Conservation (phyloP, 2,113 vertebrate genomes). For the Gambusia holbrooki region DNA sequence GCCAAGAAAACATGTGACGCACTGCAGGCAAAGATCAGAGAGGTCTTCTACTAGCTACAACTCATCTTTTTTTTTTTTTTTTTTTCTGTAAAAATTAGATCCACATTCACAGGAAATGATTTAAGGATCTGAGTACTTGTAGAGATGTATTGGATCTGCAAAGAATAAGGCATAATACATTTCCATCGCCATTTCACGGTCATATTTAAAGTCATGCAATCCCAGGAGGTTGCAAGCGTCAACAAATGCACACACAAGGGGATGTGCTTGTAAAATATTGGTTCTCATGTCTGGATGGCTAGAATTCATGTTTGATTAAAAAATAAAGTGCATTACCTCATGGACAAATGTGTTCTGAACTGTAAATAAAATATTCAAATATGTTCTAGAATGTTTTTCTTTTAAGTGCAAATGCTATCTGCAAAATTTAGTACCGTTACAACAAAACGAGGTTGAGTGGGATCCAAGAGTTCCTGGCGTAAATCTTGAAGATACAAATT, state of each 20-base stretch:
- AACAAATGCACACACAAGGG: background rate
- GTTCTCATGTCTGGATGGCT: background rate
- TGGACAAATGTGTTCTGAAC: slow-evolving; percentile 47
- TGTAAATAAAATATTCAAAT: slow-evolving; percentile 79
- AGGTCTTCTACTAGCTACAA: slow-evolving; percentile 66
- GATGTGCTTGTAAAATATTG: background rate
- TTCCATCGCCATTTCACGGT: background rate
- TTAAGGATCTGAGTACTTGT: slow-evolving; percentile 14
- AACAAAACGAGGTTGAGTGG: too few species aligned
- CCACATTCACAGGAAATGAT: slow-evolving; percentile 5
- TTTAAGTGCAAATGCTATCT: background rate
- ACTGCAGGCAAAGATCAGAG: slow-evolving; percentile 78
- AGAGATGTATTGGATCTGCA: slow-evolving; percentile 12
- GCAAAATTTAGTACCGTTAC: too few species aligned
- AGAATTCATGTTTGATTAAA: background rate
- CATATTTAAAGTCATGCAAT: background rate
- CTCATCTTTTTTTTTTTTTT: background rate
- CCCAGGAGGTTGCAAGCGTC: background rate
- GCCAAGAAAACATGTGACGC: slow-evolving; percentile 81
- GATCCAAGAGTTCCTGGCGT: too few species aligned
- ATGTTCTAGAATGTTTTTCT: background rate
- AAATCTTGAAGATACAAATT: too few species aligned
- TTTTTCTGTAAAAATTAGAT: background rate
- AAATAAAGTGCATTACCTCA: slow-evolving; percentile 10
- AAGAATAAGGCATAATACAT: slow-evolving; percentile 1